Base-by-base conservation (phyloP, 2,797 vertebrate species). In the Anabas testudineus region DNA sequence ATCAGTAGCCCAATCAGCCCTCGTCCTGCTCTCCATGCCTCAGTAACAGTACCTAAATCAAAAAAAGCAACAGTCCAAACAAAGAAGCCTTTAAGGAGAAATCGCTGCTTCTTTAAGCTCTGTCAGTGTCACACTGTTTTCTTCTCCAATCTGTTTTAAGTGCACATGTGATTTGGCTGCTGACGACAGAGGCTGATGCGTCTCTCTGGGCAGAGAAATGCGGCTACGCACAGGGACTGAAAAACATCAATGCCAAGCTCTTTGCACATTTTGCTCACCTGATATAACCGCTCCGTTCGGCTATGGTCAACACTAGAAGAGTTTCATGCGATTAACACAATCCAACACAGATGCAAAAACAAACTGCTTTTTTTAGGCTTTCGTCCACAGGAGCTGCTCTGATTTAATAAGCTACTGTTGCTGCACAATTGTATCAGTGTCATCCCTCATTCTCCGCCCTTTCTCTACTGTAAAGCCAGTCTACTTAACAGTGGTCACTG, bases 211-310 rank as follows among this genome's bases (percentile, higher is more conserved):
- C 57, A 67, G 64, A 83, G 68, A 74, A 75, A 74, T 64, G 60
- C 53, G 55, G 88, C 74, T 87, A 81, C 70, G 80, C 84, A 86
- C 85, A 59, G 74, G 53, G 57, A 45, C 74, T 76, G 54, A 60
- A 59, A 54, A 55, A n/a, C 81, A 82, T 65, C 72, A 67, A 49
- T 21, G 70, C 85, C 54, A 64, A 87, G 65, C 82, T 73, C 60
- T 74, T 58, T 41, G 28, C 72, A 64, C 45, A 61, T 73, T 76
- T 24, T 53, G 22, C 55, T 26, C 57, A 34, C 36, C 53, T n/a
- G n/a, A n/a, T n/a, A n/a, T n/a, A 85, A 84, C 46, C 54, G 79
- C 59, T 42, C 56, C 24, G 39, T 63, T 65, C 67, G 78, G 77
- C 48, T 28, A 51, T 56, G 65, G 60, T 36, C 39, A 71, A 65